Conservation (phyloP, 1,140 invertebrate species). For the Aphidius ervi region DNA sequence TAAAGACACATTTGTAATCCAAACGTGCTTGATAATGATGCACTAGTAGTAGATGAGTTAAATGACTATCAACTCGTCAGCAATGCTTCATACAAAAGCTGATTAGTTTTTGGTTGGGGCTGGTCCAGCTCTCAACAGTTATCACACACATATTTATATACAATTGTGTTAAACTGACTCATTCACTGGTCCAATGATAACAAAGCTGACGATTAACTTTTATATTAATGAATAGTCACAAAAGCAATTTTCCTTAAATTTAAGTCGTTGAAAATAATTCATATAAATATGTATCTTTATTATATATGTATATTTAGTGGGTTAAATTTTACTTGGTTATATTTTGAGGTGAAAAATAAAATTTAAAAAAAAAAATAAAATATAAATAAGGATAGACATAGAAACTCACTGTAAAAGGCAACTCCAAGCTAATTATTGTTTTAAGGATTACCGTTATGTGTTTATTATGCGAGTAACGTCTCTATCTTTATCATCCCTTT, state of each 20-base stretch:
- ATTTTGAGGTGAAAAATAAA: too few species aligned
- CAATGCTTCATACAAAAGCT: slow-evolving; percentile 3
- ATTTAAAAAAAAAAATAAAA: too few species aligned
- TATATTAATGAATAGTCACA: slow-evolving; percentile 7
- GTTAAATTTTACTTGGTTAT: too few species aligned
- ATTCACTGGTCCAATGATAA: neutral
- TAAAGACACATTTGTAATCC: slow-evolving; percentile 12
- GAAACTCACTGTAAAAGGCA: too few species aligned
- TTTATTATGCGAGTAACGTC: slow-evolving; percentile 49
- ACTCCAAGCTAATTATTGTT: slow-evolving; percentile 50
- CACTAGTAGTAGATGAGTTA: too few species aligned
- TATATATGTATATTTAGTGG: neutral
- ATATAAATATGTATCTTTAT: neutral
- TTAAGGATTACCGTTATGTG: slow-evolving; percentile 53
- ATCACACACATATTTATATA: too few species aligned
- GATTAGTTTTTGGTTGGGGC: slow-evolving; percentile 10
- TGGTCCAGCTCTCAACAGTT: neutral
- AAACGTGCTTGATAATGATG: neutral
- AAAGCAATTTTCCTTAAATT: slow-evolving; percentile 10
- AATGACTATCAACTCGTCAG: neutral
- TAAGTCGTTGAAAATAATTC: neutral
- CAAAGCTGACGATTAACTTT: slow-evolving; percentile 9
- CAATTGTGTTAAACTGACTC: too few species aligned
- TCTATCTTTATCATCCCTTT: slow-evolving; percentile 19
- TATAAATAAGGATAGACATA: too few species aligned